Evolutionary conservation across 2,888 invertebrate genomes (phyloP).

Genomic region (Chydorus sphaericus): DNA sequence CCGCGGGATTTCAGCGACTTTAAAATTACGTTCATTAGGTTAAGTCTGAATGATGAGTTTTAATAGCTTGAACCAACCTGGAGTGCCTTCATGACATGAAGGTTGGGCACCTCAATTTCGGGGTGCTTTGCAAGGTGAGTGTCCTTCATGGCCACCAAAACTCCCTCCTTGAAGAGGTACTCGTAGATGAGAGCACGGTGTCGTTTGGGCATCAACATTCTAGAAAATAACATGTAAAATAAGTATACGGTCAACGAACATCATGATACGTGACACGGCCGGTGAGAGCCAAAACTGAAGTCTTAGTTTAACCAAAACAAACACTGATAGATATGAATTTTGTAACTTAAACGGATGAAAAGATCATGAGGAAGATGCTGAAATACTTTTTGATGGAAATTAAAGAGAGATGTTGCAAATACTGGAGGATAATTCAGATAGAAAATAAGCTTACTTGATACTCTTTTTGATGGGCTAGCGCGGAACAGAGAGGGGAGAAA

Average conservation of each 20-base stretch:
- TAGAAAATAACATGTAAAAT: background rate
- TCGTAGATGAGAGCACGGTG: conserved; percentile 93
- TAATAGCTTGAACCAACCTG: conserved; percentile 39
- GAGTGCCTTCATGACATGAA: conserved; percentile 96
- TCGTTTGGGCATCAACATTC: conserved; percentile 99
- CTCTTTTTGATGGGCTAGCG: too few relatives aligned
- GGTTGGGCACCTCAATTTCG: conserved; percentile 89
- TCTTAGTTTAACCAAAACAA: background rate
- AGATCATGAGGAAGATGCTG: too few relatives aligned
- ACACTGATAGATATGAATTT: background rate
- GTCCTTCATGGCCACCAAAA: conserved; percentile 98
- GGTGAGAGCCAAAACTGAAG: too few relatives aligned
- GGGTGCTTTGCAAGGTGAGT: conserved; percentile 96
- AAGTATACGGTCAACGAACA: background rate
- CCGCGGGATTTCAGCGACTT: conserved; percentile 88
- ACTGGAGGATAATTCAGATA: too few relatives aligned
- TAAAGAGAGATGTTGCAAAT: too few relatives aligned
- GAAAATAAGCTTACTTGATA: too few relatives aligned
- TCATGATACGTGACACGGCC: too few relatives aligned
- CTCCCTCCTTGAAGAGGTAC: conserved; percentile 96
- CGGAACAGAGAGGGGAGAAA: too few relatives aligned
- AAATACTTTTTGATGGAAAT: too few relatives aligned
- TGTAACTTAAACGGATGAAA: too few relatives aligned
- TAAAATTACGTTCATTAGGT: conserved; percentile 22
- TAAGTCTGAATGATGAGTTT: background rate